Evolutionary conservation across 2,113 vertebrate species (phyloP).

Genomic region (Heterochromis multidens): DNA sequence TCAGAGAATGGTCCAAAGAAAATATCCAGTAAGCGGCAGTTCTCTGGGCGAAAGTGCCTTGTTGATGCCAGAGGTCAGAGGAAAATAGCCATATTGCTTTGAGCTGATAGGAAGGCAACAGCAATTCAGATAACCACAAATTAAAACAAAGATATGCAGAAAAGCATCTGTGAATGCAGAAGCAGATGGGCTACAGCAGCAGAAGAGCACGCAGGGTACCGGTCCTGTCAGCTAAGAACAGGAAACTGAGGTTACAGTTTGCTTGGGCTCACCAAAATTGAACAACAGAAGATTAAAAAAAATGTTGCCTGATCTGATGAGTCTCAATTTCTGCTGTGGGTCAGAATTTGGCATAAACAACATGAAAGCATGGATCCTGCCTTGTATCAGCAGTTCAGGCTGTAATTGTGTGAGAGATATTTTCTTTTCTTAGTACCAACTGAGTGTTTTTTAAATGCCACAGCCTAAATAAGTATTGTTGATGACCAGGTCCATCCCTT

Average conservation of each 20-base stretch:
- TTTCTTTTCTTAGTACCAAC: background rate
- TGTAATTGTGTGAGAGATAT: background rate
- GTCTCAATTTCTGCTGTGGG: background rate
- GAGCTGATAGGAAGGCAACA: background rate
- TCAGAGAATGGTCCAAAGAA: background rate
- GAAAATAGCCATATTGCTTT: background rate
- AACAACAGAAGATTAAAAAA: background rate
- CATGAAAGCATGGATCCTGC: background rate
- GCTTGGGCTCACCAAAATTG: background rate
- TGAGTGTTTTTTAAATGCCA: background rate
- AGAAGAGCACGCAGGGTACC: background rate
- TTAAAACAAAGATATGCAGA: rapidly evolving
- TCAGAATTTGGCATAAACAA: background rate
- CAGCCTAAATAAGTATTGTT: rapidly evolving
- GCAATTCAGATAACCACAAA: background rate
- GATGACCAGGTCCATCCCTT: background rate
- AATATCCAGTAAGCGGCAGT: background rate
- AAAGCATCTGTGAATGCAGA: background rate
- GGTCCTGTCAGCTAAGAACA: background rate
- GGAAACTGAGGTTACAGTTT: background rate
- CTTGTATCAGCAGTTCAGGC: background rate
- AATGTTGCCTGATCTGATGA: background rate
- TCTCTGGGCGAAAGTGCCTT: background rate
- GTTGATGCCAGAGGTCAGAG: background rate
- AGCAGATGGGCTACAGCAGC: too few species aligned